Evolutionary conservation across 2,888 invertebrate genomes (phyloP).

Genomic region (Polyommatus icarus): DNA sequence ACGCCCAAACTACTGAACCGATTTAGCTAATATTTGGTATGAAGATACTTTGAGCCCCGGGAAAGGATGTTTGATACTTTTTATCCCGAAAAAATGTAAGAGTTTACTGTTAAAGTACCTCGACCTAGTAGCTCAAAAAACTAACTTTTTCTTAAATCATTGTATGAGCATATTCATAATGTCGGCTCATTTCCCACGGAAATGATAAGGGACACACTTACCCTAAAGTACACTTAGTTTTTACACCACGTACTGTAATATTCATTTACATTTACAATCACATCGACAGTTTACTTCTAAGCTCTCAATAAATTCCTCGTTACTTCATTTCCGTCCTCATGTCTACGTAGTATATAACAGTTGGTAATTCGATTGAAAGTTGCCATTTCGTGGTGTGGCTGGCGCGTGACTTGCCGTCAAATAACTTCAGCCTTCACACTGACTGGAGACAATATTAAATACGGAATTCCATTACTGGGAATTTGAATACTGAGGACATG

Average conservation of each 20-base stretch:
- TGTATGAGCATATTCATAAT: too few relatives aligned
- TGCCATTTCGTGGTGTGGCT: slow-evolving; percentile 5
- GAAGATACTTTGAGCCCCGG: too few relatives aligned
- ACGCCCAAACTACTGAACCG: too few relatives aligned
- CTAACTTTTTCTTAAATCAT: too few relatives aligned
- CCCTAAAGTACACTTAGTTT: not conserved
- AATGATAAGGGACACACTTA: not conserved
- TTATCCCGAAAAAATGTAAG: too few relatives aligned
- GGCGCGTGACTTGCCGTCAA: slow-evolving; percentile 1
- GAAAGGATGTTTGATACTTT: too few relatives aligned
- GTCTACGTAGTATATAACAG: slow-evolving; percentile 3
- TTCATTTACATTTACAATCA: not conserved
- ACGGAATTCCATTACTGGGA: not conserved
- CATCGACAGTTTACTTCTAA: not conserved
- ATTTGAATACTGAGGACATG: not conserved
- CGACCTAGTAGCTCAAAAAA: too few relatives aligned
- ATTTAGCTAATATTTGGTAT: too few relatives aligned
- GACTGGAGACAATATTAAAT: slow-evolving; percentile 6
- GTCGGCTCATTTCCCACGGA: too few relatives aligned
- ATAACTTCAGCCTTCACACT: slow-evolving; percentile 5
- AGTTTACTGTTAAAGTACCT: too few relatives aligned
- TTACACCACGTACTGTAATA: not conserved
- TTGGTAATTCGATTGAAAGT: not conserved
- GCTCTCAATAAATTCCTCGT: not conserved
- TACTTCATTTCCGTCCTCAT: not conserved